Percentiles rank a stretch among this genome's conserved stretches.
Evolutionary conservation across 1,140 invertebrate genomes (phyloP).

Genomic region (Zaprionus ornatus): DNA sequence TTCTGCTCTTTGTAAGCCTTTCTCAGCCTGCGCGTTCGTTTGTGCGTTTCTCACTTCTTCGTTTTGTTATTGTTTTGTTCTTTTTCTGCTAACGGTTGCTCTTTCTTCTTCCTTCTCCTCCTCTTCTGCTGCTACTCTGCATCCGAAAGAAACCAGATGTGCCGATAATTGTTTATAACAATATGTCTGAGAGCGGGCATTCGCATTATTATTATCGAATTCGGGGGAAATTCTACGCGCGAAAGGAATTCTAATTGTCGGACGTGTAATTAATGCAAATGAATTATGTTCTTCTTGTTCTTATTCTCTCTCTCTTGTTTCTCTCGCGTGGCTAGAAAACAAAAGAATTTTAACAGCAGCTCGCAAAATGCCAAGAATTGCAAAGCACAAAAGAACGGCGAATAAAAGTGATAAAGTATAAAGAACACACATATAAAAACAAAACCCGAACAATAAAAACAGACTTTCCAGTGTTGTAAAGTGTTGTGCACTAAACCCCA

Average conservation of each 20-base stretch:
- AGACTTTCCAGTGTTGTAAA: not conserved
- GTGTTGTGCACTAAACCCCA: not conserved
- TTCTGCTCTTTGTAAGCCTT: conserved; percentile 42
- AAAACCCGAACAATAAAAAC: not conserved
- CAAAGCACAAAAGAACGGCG: conserved; percentile 15
- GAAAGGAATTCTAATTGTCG: conserved; percentile 30
- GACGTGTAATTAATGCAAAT: conserved; percentile 37
- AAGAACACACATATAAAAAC: not conserved
- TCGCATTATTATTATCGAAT: conserved; percentile 24
- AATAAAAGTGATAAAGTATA: conserved; percentile 12
- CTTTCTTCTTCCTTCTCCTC: not conserved
- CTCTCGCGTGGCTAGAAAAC: conserved; percentile 5
- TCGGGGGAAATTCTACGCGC: conserved; percentile 18
- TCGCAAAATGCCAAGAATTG: conserved; percentile 38
- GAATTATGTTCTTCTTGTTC: conserved; percentile 5
- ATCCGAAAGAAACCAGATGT: conserved; percentile 44
- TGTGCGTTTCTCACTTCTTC: not conserved
- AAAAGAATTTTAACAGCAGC: conserved; percentile 26
- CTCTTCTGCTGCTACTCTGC: not conserved
- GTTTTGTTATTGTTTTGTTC: conserved; percentile 19
- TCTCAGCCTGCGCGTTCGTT: conserved; percentile 9
- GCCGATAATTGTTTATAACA: conserved; percentile 52
- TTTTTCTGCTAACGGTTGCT: conserved; percentile 9
- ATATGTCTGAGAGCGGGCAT: conserved; percentile 7
- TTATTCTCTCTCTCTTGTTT: not conserved